phyloP scores from a whole-genome alignment of 1,140 invertebrate species.

The Nebria ingens region DNA sequence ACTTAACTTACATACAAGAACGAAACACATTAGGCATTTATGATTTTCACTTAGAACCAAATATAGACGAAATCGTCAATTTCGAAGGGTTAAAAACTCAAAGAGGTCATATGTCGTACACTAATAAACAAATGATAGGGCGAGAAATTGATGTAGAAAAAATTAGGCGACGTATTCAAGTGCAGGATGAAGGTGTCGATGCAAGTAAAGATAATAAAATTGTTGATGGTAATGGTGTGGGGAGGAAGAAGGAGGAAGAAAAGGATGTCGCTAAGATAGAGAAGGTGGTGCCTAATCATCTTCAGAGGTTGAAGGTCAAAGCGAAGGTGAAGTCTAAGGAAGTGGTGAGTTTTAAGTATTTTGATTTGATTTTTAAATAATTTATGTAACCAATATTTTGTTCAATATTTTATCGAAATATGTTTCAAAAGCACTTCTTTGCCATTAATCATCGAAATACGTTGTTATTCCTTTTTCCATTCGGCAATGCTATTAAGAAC shows the following conservation, averaged over 20 bases:
- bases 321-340: constrained; percentile 31
- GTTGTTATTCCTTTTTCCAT: neutral
- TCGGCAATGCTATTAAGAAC: neutral
- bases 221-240: constrained; percentile 2
- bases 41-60: constrained; percentile 34
- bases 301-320: constrained; percentile 52
- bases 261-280: neutral
- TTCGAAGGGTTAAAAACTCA: constrained; percentile 29
- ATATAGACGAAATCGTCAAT: constrained; percentile 34
- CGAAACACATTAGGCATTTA: constrained; percentile 67
- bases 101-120: constrained; percentile 43
- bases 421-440: too few species aligned
- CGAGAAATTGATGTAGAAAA: constrained; percentile 66
- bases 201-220: neutral
- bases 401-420: neutral
- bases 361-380: neutral
- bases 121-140: constrained; percentile 64
- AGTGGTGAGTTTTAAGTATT: constrained; percentile 31
- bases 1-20: constrained; percentile 76
- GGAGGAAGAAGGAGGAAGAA: constrained; percentile 6
- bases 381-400: neutral
- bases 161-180: constrained; percentile 41
- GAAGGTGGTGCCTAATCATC: constrained; percentile 45
- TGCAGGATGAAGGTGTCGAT: constrained; percentile 1
- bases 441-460: neutral